Percentiles rank a stretch among this genome's conserved stretches.
Evolutionary conservation across 2,888 invertebrate species (phyloP).

Genomic region (Zelleria hepariella): DNA sequence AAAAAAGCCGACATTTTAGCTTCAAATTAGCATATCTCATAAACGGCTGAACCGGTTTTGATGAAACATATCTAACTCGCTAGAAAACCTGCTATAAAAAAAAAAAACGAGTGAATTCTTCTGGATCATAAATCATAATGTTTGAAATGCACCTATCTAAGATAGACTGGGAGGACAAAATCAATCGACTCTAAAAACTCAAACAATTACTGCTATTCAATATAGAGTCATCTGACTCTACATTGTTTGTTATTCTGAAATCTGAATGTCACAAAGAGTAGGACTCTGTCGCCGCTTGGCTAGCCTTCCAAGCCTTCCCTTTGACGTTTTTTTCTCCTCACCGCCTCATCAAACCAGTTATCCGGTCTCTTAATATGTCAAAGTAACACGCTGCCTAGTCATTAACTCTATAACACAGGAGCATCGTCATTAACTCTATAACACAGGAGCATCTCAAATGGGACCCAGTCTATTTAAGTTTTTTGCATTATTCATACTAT

Average conservation of each 20-base stretch:
- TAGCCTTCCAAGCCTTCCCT: slow-evolving; percentile 6
- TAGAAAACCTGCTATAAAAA: too few species aligned
- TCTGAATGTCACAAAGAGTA: not conserved
- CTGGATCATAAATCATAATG: too few species aligned
- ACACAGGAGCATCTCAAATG: slow-evolving; percentile 34
- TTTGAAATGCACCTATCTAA: too few species aligned
- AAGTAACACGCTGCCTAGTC: slow-evolving; percentile 50
- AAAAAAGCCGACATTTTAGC: too few species aligned
- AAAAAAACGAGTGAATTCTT: too few species aligned
- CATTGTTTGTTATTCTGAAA: not conserved
- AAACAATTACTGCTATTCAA: too few species aligned
- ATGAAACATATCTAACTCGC: too few species aligned
- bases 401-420: slow-evolving; percentile 47
- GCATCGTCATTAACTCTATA: slow-evolving; percentile 47
- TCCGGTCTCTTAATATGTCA: slow-evolving; percentile 58
- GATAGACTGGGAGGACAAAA: too few species aligned
- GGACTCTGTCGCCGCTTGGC: not conserved
- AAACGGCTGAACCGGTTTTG: too few species aligned
- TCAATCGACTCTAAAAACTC: too few species aligned
- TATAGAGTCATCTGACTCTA: too few species aligned
- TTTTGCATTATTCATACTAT: slow-evolving; percentile 4
- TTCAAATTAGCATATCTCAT: too few species aligned
- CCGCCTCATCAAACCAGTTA: slow-evolving; percentile 50
- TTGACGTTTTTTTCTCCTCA: slow-evolving; percentile 32
- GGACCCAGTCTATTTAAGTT: slow-evolving; percentile 12